Evolutionary conservation across 2,888 invertebrate genomes (phyloP).

Genomic region (Tetramorium bicarinatum): DNA sequence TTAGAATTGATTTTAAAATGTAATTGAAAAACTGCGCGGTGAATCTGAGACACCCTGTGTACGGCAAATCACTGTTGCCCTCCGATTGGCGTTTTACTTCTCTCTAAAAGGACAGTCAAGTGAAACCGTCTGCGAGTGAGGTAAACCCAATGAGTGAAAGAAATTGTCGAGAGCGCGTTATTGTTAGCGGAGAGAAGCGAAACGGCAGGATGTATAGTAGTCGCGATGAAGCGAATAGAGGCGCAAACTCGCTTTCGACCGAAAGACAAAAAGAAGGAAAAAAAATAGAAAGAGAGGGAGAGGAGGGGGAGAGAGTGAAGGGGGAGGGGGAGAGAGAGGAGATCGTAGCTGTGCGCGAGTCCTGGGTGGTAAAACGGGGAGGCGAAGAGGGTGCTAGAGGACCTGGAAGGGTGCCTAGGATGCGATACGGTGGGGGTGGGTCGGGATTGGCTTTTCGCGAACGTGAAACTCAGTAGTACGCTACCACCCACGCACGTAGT

Average conservation of each 20-base stretch:
- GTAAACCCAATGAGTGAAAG: constrained; percentile 29
- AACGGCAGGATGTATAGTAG: constrained; percentile 3
- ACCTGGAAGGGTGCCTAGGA: constrained; percentile 55
- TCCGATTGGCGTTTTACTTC: constrained; percentile 1
- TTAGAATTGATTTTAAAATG: not conserved
- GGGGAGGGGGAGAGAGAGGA: constrained; percentile 31
- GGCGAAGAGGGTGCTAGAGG: constrained; percentile 55
- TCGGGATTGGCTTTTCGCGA: constrained; percentile 75
- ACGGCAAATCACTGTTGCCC: not conserved
- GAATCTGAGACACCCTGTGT: constrained; percentile 17
- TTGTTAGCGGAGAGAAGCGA: constrained; percentile 38
- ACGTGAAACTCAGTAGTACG: constrained; percentile 85
- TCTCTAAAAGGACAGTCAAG: constrained; percentile 17
- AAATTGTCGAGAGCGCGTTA: constrained; percentile 38
- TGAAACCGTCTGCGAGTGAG: constrained; percentile 23
- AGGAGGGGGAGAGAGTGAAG: not conserved
- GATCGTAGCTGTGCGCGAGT: constrained; percentile 59
- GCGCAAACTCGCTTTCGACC: constrained; percentile 37
- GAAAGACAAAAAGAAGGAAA: not conserved
- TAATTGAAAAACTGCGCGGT: not conserved
- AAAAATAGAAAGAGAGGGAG: not conserved
- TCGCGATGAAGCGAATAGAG: constrained; percentile 28
- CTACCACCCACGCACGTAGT: constrained; percentile 87
- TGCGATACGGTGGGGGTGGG: constrained; percentile 53
- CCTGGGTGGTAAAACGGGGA: constrained; percentile 45